Base-by-base conservation (phyloP, 2,113 vertebrate genomes). In the Pseudonaja textilis region DNA sequence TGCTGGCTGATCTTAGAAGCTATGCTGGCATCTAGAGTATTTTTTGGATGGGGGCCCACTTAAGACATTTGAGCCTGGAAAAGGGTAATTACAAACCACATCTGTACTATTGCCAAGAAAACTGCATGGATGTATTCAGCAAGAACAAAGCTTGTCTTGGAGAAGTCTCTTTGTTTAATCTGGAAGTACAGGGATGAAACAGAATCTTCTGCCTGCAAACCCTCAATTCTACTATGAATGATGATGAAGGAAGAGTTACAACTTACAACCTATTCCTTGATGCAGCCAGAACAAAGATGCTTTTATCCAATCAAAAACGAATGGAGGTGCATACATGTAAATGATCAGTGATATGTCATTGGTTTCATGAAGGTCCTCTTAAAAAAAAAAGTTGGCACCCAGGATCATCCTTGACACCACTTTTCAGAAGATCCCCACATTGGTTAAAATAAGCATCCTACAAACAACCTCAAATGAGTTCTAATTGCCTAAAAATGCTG, bases 401-500 rank as follows among this genome's bases (percentile, higher is more conserved):
- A 1, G 3, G 91, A 89, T 94, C 93, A 91, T 95, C 95, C 92
- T 96, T 95, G 94, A 95, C 95, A 89, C 92, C 39, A 50, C 91
- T 95, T 94, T 94, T 97, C 91, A 92, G 96, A 96, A 96, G 91
- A 93, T 96, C 93, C 93, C 93, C 93, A 89, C 93, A 85, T 95
- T 86, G 91, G 91, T 95, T 96, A 90, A 95, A 96, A 97, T 97
- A 92, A 96, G 96, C 94, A 95, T 96, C 94, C 94, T 95, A 92
- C 95, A 97, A 96, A 96, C 94, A 96, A 95, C 94, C 91, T 93
- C 95, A 94, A 95, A 96, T 90, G 94, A 93, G 94, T 95, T 96
- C 93, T 97, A 97, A 97, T 97, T 97, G 96, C 95, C 95, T 95
- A 59, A 95, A 95, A 94, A 95, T 92, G 93, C 64, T 90, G 93